Evolutionary conservation across 2,113 vertebrate genomes (phyloP).

Genomic region (Triplophysa dalaica): DNA sequence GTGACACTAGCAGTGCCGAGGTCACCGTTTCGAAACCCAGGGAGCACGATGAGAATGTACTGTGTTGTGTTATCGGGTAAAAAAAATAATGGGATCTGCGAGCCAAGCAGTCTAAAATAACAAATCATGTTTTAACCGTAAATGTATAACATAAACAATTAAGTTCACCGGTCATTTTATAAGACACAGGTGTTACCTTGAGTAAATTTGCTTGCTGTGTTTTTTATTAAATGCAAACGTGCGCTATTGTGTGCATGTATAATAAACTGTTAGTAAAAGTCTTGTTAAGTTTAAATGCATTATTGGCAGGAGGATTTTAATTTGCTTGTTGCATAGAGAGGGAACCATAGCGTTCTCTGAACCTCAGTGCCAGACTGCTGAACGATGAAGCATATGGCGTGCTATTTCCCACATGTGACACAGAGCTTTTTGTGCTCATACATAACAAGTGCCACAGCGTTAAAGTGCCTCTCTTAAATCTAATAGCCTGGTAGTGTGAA

Average conservation of each 20-base stretch:
- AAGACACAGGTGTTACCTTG: background rate
- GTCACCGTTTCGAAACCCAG: no score
- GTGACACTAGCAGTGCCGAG: no score
- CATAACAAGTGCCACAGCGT: background rate
- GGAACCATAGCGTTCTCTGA: background rate
- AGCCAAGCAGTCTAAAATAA: background rate
- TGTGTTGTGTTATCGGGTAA: no score
- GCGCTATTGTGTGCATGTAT: background rate
- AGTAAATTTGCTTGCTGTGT: background rate
- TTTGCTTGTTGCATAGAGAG: background rate
- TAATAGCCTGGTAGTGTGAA: background rate
- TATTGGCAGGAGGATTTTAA: background rate
- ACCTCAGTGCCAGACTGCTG: background rate
- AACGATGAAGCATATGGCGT: background rate
- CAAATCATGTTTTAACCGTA: background rate
- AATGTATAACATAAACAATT: background rate
- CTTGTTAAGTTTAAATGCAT: background rate
- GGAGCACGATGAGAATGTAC: no score
- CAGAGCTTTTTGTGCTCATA: background rate
- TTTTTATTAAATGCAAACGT: background rate
- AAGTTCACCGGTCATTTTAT: background rate
- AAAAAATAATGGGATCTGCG: no score
- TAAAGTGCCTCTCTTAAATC: background rate
- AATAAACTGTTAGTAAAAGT: background rate
- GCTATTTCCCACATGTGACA: background rate